Evolutionary conservation across 2,888 invertebrate genomes (phyloP).

Genomic region (Diachrysia chrysitis): DNA sequence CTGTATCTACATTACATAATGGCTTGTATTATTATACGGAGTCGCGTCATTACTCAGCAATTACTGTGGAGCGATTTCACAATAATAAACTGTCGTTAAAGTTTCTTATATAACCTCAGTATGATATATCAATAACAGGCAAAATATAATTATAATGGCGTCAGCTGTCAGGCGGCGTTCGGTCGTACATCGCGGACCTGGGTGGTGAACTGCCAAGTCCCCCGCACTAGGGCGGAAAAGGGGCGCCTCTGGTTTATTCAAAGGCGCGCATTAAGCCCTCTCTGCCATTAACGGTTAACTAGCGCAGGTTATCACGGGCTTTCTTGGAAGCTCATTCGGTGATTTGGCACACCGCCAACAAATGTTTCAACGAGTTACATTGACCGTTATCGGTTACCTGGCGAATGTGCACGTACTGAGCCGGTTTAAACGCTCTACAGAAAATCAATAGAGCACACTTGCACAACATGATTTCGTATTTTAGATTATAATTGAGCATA

Average conservation of each 20-base stretch:
- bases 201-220: slow-evolving; percentile 64
- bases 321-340: slow-evolving; percentile 70
- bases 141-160: slow-evolving; percentile 67
- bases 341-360: slow-evolving; percentile 77
- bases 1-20: slow-evolving; percentile 48
- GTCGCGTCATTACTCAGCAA: slow-evolving; percentile 38
- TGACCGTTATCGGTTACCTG: slow-evolving; percentile 64
- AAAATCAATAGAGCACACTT: slow-evolving; percentile 39
- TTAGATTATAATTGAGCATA: neutral
- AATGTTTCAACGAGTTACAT: slow-evolving; percentile 61
- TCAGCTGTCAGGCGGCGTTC: slow-evolving; percentile 56
- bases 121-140: slow-evolving; percentile 65
- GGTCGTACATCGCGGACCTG: slow-evolving; percentile 67
- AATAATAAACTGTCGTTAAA: slow-evolving; percentile 44
- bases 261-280: slow-evolving; percentile 76
- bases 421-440: slow-evolving; percentile 46
- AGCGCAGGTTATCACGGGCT: slow-evolving; percentile 76
- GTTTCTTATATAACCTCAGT: slow-evolving; percentile 40
- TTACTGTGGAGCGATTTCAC: slow-evolving; percentile 27
- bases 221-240: slow-evolving; percentile 56
- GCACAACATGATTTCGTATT: slow-evolving; percentile 4
- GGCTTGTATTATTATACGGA: slow-evolving; percentile 29
- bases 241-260: slow-evolving; percentile 72
- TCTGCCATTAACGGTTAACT: slow-evolving; percentile 73
- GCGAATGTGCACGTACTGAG: slow-evolving; percentile 56